Conservation (phyloP, 2,888 invertebrate genomes). For the Eupeodes latifasciatus region DNA sequence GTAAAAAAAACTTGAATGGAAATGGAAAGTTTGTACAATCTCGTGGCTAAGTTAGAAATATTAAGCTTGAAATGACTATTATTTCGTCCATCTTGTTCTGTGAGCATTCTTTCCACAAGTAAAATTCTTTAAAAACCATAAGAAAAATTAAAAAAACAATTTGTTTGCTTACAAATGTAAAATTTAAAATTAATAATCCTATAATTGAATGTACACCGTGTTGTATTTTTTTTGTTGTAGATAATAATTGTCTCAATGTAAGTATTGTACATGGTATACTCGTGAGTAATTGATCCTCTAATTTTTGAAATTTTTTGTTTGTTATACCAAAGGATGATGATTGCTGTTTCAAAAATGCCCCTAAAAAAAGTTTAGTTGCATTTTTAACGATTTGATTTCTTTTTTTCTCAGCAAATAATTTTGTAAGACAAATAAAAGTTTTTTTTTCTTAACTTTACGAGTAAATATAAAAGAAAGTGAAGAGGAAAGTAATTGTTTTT, state of each 20-base stretch:
- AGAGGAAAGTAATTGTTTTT: conserved; percentile 4
- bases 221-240: not conserved
- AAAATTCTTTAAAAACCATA: too few species aligned
- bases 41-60: too few species aligned
- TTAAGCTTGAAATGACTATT: too few species aligned
- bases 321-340: conserved; percentile 75
- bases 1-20: too few species aligned
- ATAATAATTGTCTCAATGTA: conserved; percentile 27
- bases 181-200: not conserved
- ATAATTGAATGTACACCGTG: not conserved
- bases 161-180: too few species aligned
- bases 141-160: too few species aligned
- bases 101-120: too few species aligned
- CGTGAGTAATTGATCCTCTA: conserved; percentile 19
- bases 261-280: not conserved
- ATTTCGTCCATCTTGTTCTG: too few species aligned
- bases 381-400: conserved; percentile 41
- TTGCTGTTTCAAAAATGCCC: conserved; percentile 68
- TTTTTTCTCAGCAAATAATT: conserved; percentile 62
- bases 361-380: conserved; percentile 66
- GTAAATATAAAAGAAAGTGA: conserved; percentile 36
- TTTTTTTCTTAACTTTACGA: conserved; percentile 7
- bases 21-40: too few species aligned
- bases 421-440: conserved; percentile 23
- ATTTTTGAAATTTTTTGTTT: conserved; percentile 39